Evolutionary conservation across 2,888 invertebrate species (phyloP).

Genomic region (Cryptosula pallasiana): DNA sequence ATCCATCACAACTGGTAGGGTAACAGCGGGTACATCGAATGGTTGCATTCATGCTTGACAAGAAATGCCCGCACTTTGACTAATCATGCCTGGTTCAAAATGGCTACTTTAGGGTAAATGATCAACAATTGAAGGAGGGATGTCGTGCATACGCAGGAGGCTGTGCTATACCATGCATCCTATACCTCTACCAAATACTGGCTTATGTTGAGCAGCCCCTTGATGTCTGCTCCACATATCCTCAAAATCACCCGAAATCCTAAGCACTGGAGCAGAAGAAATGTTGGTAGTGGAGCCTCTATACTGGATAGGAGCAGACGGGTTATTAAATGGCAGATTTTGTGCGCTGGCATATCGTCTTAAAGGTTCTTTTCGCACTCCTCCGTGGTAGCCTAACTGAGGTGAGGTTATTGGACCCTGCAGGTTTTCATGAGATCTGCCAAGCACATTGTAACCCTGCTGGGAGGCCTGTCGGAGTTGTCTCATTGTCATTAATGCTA

Average conservation of each 20-base stretch:
- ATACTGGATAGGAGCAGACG: background rate
- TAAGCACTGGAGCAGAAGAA: constrained; percentile 3
- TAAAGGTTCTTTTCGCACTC: background rate
- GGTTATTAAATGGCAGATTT: constrained; percentile 13
- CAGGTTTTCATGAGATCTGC: constrained; percentile 14
- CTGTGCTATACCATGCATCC: background rate
- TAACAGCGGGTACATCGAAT: too few relatives aligned
- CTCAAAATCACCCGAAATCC: constrained; percentile 22
- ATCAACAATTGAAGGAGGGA: too few relatives aligned
- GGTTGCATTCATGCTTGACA: too few relatives aligned
- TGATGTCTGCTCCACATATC: constrained; percentile 18
- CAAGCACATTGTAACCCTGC: constrained; percentile 15
- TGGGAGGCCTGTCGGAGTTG: constrained; percentile 7
- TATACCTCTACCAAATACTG: constrained; percentile 20
- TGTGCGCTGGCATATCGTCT: constrained; percentile 14
- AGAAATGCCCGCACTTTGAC: too few relatives aligned
- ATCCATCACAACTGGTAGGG: too few relatives aligned
- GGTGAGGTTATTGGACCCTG: background rate
- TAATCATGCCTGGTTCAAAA: too few relatives aligned
- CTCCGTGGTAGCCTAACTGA: background rate
- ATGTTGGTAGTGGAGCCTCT: background rate
- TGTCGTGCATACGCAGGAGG: too few relatives aligned
- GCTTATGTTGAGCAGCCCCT: background rate
- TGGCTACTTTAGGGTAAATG: too few relatives aligned
- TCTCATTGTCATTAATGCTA: constrained; percentile 8